Evolutionary conservation across 1,140 invertebrate genomes (phyloP).

Genomic region (Drosophila cardini): DNA sequence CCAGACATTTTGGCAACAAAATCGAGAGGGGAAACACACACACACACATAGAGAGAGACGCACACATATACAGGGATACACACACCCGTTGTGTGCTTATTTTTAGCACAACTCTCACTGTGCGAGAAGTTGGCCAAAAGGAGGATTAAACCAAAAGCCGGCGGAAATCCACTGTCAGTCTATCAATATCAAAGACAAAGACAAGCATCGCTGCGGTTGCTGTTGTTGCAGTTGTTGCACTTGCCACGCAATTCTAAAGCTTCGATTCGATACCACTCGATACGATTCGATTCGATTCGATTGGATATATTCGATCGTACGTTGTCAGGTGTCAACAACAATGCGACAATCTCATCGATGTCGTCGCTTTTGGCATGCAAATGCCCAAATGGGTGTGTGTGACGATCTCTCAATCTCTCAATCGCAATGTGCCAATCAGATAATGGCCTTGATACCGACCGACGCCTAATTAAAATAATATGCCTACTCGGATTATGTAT

Average conservation of each 20-base stretch:
- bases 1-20: slow-evolving; percentile 77
- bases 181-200: slow-evolving; percentile 69
- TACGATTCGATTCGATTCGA: not conserved
- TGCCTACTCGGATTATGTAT: slow-evolving; percentile 77
- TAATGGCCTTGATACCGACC: slow-evolving; percentile 71
- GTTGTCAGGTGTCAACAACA: slow-evolving; percentile 65
- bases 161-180: slow-evolving; percentile 78
- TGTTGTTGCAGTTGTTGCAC: slow-evolving; percentile 58
- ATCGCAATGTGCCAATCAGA: slow-evolving; percentile 70
- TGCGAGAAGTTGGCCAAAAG: slow-evolving; percentile 45
- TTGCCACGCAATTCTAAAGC: slow-evolving; percentile 75
- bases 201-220: slow-evolving; percentile 49
- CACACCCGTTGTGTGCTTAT: slow-evolving; percentile 19
- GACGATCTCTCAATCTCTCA: slow-evolving; percentile 67
- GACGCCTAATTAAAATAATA: slow-evolving; percentile 82
- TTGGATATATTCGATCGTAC: slow-evolving; percentile 44
- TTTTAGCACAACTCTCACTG: slow-evolving; percentile 34
- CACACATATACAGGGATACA: slow-evolving; percentile 14
- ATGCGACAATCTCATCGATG: slow-evolving; percentile 57
- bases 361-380: slow-evolving; percentile 59
- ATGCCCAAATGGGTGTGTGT: slow-evolving; percentile 54
- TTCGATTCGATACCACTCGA: not conserved
- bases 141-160: slow-evolving; percentile 37
- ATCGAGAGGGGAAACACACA: slow-evolving; percentile 29
- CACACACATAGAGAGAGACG: slow-evolving; percentile 2